Evolutionary conservation across 2,888 invertebrate species (phyloP).

Genomic region (Alsophila aescularia): DNA sequence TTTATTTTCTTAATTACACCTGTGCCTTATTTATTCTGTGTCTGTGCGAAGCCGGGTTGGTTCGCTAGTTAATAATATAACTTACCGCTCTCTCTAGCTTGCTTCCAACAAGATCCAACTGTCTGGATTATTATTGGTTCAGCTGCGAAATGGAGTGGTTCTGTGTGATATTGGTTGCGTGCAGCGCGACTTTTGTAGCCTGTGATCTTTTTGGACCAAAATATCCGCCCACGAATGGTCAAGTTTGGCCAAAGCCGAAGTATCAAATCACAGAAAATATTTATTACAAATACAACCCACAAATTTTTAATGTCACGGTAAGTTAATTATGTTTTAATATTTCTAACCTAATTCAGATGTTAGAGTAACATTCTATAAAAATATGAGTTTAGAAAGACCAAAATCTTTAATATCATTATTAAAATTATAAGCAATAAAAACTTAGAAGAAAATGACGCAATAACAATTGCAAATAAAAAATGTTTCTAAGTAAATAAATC

Average conservation of each 20-base stretch:
- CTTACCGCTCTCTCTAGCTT: background rate
- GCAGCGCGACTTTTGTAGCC: background rate
- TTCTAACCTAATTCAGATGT: background rate
- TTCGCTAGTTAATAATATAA: too few relatives aligned
- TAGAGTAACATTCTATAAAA: background rate
- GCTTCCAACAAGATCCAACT: background rate
- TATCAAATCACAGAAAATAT: background rate
- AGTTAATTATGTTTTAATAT: background rate
- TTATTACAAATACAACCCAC: constrained; percentile 5
- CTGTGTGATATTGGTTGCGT: constrained; percentile 1
- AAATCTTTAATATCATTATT: background rate
- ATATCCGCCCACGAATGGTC: constrained; percentile 8
- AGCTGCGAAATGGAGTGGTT: constrained; percentile 9
- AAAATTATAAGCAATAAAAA: too few relatives aligned
- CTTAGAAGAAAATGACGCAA: too few relatives aligned
- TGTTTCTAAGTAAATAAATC: too few relatives aligned
- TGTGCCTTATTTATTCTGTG: too few relatives aligned
- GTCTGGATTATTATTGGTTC: background rate
- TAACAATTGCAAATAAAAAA: too few relatives aligned
- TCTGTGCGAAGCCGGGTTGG: too few relatives aligned
- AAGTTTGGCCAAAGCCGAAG: constrained; percentile 10
- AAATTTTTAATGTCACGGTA: constrained; percentile 5
- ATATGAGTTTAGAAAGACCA: background rate
- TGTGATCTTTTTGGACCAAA: constrained; percentile 4
- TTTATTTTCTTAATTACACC: too few relatives aligned